Evolutionary conservation across 1,140 invertebrate species (phyloP), one percentile per base, ranked within the genome.

Genomic region (Oscheius sp.): DNA sequence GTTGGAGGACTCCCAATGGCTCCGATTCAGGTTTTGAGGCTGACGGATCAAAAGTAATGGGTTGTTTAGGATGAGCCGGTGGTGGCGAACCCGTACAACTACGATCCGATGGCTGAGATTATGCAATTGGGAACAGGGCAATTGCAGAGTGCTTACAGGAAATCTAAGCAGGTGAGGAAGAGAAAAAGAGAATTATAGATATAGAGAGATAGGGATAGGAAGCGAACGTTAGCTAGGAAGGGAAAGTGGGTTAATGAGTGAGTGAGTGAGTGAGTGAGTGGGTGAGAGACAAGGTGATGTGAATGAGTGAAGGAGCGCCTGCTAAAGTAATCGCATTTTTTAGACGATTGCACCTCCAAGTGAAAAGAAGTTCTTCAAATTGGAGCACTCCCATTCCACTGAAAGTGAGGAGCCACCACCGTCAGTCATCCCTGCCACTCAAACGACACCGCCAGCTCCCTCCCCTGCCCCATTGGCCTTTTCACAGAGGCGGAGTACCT

Each of bases 91-190:
- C 36, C 64, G 23, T 74, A 74, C 34, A 58, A 67, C 35, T 74
- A 74, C 63, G 72, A 74, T 68, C 72, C 72, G 7, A 45, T 49
- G 23, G 45, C 35, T 28, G 72, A 74, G 20, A 74, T 74, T 26
- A 59, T 62, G 35, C 31, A 55, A n/a, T 28, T 74, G 2, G 72
- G 72, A 29, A 67, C 64, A 10, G 72, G 72, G 15, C 72, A 74
- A 28, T 34, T 74, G 4, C 68, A 64, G 20, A 61, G 49, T 26
- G 65, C 72, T 1, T 74, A 74, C 34, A 31, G 72, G 34, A 74
- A 61, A 31, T 58, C 64, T 0, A 36, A 58, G 49, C 28, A 29
- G 15, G 71, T 73, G 32, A 61, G n/a, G n/a, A n/a, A n/a, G n/a
- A n/a, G n/a, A n/a, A n/a, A n/a, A n/a, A n/a, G n/a, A n/a, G n/a